A percentile compares a stretch with the other conserved stretches of the same genome.
Conservation (phyloP, 2,888 invertebrate species). For the Eudemis profundana region DNA sequence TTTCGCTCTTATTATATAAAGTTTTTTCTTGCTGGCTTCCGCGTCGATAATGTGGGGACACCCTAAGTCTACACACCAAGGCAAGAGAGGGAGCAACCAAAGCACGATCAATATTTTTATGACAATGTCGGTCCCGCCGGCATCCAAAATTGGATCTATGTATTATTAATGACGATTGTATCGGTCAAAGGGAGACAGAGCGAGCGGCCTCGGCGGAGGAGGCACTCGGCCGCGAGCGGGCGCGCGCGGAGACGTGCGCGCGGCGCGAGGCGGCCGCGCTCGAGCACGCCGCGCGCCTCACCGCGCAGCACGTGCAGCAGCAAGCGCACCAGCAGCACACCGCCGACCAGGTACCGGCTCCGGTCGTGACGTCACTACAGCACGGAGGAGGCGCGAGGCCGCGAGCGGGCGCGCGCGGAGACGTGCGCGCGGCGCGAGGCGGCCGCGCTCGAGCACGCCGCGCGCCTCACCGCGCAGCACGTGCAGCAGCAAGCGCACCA, state of each 20-base stretch:
- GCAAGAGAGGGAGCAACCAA: too few relatives aligned
- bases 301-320: constrained; percentile 64
- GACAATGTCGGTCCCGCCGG: too few relatives aligned
- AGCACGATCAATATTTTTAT: too few relatives aligned
- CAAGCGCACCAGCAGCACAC: constrained; percentile 61
- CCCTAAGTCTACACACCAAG: too few relatives aligned
- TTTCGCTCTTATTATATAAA: too few relatives aligned
- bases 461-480: constrained; percentile 80
- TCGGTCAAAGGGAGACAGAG: constrained; percentile 61
- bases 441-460: constrained; percentile 84
- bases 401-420: constrained; percentile 77
- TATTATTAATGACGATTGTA: not conserved
- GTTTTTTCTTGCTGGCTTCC: too few relatives aligned
- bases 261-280: constrained; percentile 73
- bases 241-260: constrained; percentile 71
- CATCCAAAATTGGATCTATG: too few relatives aligned
- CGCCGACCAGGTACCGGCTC: constrained; percentile 65
- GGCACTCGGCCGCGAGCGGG: constrained; percentile 61
- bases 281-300: constrained; percentile 72
- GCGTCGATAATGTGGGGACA: too few relatives aligned
- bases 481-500: constrained; percentile 61
- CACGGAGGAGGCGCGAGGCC: constrained; percentile 65
- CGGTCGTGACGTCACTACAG: not conserved
- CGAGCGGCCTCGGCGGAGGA: constrained; percentile 66
- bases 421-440: constrained; percentile 87